phyloP scores from a whole-genome alignment of 2,113 vertebrate genomes.

The Stigmatopora argus region DNA sequence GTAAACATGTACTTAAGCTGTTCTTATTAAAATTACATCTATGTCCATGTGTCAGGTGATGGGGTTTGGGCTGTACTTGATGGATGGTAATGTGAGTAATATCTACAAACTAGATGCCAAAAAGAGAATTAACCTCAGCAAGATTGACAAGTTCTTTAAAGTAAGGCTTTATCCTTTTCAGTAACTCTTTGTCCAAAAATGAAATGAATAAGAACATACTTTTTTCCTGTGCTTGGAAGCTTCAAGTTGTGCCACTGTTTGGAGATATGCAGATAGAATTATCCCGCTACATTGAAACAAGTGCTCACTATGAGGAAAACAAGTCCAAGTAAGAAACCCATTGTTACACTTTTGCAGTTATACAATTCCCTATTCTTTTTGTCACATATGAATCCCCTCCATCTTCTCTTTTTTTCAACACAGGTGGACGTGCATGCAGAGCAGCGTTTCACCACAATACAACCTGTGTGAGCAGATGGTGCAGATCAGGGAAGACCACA shows the following conservation, averaged over 20 bases:
- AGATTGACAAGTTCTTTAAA: conserved; percentile 99
- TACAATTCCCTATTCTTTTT: not conserved
- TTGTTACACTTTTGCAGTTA: not conserved
- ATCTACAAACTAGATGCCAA: conserved; percentile 98
- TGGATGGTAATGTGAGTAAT: conserved; percentile 98
- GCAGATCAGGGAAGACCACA: conserved; percentile 97
- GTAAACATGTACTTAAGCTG: not conserved
- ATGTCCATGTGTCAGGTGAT: conserved; percentile 79
- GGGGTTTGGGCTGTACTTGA: conserved; percentile 96
- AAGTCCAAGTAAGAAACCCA: conserved; percentile 91
- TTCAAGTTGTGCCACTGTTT: conserved; percentile 97
- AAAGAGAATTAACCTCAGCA: conserved; percentile 98
- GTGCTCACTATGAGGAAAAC: conserved; percentile 99
- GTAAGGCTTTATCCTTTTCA: conserved; percentile 56
- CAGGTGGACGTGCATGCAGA: conserved; percentile 98
- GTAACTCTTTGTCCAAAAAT: not conserved
- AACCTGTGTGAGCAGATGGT: conserved; percentile 99
- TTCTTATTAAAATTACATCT: conserved; percentile 3
- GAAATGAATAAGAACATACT: not conserved
- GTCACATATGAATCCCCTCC: not conserved
- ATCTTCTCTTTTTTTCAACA: conserved; percentile 11
- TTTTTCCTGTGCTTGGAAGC: conserved; percentile 71
- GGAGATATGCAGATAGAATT: conserved; percentile 99
- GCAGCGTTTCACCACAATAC: conserved; percentile 97
- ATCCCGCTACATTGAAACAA: conserved; percentile 99